A percentile compares a stretch with the other conserved stretches of the same genome.
Evolutionary conservation across 2,113 vertebrate species (phyloP).

Genomic region (Cyprinodon tularosa): DNA sequence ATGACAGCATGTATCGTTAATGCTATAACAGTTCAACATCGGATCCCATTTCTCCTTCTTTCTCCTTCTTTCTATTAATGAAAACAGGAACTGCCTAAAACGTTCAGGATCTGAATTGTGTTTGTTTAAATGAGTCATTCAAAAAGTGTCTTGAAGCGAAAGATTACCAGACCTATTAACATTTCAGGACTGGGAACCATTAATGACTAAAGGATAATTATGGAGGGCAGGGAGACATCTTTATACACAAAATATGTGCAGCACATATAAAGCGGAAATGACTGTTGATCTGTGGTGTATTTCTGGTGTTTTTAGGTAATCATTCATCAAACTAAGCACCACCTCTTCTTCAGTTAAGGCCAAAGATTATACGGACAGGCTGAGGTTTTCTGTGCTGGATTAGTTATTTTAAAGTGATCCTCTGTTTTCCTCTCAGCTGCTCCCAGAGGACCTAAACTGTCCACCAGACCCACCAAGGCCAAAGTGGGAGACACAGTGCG

Average conservation of each 20-base stretch:
- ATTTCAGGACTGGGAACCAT: not conserved
- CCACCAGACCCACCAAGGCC: conserved; percentile 85
- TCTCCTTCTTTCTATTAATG: not conserved
- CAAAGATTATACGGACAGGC: not conserved
- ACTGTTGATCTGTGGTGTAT: not conserved
- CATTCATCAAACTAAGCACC: too few species aligned
- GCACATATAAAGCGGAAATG: not conserved
- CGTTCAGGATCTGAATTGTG: too few species aligned
- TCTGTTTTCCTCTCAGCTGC: conserved; percentile 77
- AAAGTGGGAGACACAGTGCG: conserved; percentile 90
- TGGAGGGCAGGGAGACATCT: not conserved
- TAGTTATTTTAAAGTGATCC: not conserved
- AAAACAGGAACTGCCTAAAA: not conserved
- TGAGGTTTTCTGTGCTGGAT: not conserved
- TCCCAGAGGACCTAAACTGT: conserved; percentile 90
- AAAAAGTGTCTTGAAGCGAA: not conserved
- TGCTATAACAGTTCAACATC: not conserved
- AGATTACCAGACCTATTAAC: too few species aligned
- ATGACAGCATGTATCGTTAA: not conserved
- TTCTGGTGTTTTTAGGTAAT: not conserved
- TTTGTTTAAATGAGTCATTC: not conserved
- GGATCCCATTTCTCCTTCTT: not conserved
- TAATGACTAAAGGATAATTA: not conserved
- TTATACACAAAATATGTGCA: not conserved
- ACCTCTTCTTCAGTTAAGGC: not conserved